These are phyloP conservation scores for Catostylus mosaicus DNA, from an alignment of 30 jellyfish, hydroid and myxozoan genomes.

Conservation along the genomic window DNA sequence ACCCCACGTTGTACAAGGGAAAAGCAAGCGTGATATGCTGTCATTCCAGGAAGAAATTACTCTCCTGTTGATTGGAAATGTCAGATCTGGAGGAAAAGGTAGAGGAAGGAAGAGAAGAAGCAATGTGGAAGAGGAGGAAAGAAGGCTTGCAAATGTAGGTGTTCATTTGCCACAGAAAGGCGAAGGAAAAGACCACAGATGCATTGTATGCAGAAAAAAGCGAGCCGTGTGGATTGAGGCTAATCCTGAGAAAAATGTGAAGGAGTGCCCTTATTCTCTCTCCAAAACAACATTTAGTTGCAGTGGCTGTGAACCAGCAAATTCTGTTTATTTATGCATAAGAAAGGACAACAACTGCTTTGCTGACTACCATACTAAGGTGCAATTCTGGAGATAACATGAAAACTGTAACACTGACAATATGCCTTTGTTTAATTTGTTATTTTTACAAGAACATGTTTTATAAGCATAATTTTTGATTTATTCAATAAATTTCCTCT, in stretches of 20 bases:
- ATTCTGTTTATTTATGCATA: conserved; percentile 31
- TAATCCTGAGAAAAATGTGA: conserved; percentile 1
- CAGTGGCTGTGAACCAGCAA: conserved; percentile 37
- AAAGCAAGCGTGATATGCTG: conserved; percentile 22
- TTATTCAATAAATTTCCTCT: too few species aligned
- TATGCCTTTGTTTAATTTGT: too few species aligned
- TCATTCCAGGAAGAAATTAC: conserved; percentile 40
- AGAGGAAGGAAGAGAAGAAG: conserved; percentile 21
- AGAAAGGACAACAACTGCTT: conserved; percentile 41
- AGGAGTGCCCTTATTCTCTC: conserved; percentile 30
- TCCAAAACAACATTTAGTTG: conserved; percentile 40
- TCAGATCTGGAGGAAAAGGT: conserved; percentile 1
- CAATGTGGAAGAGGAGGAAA: conserved; percentile 17
- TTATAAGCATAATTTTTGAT: too few species aligned
- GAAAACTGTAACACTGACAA: background rate
- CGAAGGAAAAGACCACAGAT: conserved; percentile 37
- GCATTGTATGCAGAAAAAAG: conserved; percentile 44
- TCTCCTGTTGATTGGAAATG: conserved; percentile 11
- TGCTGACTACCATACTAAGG: conserved; percentile 25
- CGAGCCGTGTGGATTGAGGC: conserved; percentile 23
- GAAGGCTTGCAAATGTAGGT: conserved; percentile 37
- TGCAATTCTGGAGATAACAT: conserved; percentile 29
- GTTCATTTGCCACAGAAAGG: conserved; percentile 44
- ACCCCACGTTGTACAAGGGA: conserved; percentile 21
- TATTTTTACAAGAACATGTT: too few species aligned